A percentile compares a stretch with the other conserved stretches of the same genome.
phyloP scores from a whole-genome alignment of 2,888 invertebrate species.

The Cistogaster globosa region DNA sequence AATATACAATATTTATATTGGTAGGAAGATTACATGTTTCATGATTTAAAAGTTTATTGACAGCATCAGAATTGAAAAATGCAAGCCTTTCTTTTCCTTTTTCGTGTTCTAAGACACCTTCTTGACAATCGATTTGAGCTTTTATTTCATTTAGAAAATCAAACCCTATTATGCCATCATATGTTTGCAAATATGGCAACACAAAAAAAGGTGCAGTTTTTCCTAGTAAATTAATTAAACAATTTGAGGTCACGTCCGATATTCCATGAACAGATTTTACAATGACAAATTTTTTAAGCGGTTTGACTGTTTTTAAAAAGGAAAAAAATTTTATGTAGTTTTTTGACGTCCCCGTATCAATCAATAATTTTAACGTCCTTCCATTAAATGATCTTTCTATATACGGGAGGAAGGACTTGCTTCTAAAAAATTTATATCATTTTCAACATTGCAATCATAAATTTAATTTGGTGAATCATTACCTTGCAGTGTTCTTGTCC shows the following conservation, averaged over 20 bases:
- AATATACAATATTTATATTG: no score
- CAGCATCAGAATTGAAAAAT: constrained; percentile 1
- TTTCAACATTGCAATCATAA: constrained; percentile 6
- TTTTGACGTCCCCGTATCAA: constrained; percentile 50
- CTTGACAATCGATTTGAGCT: constrained; percentile 53
- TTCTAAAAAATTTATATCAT: constrained; percentile 48
- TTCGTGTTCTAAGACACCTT: constrained; percentile 39
- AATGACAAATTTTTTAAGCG: constrained; percentile 52
- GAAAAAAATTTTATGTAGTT: constrained; percentile 34
- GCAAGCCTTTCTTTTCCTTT: constrained; percentile 25
- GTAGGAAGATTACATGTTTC: constrained; percentile 12
- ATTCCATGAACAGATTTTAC: constrained; percentile 60
- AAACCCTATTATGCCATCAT: constrained; percentile 47
- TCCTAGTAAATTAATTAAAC: constrained; percentile 44
- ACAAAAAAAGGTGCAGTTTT: constrained; percentile 50
- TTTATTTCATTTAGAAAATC: constrained; percentile 59
- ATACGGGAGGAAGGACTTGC: constrained; percentile 56
- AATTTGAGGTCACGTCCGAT: constrained; percentile 17
- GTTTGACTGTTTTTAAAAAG: constrained; percentile 34
- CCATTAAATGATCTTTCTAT: constrained; percentile 40
- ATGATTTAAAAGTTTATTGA: constrained; percentile 24
- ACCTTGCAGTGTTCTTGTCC: constrained; percentile 9
- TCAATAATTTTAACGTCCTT: constrained; percentile 40
- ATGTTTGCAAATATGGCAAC: constrained; percentile 33
- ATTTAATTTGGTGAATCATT: constrained; percentile 7